Conservation (phyloP, 1,140 invertebrate species). For the Coenobita brevimanus region DNA sequence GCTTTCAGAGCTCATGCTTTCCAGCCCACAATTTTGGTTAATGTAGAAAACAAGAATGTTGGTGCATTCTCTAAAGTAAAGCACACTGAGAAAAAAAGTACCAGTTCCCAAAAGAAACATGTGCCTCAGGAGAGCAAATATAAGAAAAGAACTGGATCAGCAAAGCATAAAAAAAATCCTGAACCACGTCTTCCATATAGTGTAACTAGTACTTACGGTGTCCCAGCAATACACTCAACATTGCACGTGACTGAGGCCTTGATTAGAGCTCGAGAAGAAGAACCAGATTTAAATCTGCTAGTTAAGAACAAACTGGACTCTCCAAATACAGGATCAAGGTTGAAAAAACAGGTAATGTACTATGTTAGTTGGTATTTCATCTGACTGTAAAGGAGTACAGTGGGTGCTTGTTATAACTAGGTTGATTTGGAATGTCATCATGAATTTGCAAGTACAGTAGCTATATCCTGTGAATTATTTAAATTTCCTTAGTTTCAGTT, state of each 20-base stretch:
- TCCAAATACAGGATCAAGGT: slow-evolving; percentile 3
- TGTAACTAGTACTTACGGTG: background rate
- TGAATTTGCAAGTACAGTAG: too few relatives aligned
- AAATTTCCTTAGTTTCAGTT: too few relatives aligned
- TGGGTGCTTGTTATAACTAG: too few relatives aligned
- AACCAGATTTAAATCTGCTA: background rate
- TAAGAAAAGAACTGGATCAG: background rate
- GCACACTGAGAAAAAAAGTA: background rate
- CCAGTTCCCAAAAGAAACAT: background rate
- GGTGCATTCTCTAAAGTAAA: background rate
- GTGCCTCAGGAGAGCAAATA: background rate
- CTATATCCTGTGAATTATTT: too few relatives aligned
- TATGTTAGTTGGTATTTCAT: too few relatives aligned
- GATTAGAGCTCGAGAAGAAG: background rate
- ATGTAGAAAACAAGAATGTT: background rate
- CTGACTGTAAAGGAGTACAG: too few relatives aligned
- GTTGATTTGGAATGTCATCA: too few relatives aligned
- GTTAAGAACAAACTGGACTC: slow-evolving; percentile 19
- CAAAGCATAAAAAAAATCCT: too few relatives aligned
- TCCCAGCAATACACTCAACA: slow-evolving; percentile 14
- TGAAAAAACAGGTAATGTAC: slow-evolving; percentile 29
- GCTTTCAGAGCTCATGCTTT: too few relatives aligned
- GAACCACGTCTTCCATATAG: background rate
- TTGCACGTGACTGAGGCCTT: background rate
- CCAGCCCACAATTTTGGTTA: background rate